These are phyloP conservation scores for Polypedilum pembai DNA, from an alignment of 1,140 invertebrate genomes.

Conservation along the genomic window DNA sequence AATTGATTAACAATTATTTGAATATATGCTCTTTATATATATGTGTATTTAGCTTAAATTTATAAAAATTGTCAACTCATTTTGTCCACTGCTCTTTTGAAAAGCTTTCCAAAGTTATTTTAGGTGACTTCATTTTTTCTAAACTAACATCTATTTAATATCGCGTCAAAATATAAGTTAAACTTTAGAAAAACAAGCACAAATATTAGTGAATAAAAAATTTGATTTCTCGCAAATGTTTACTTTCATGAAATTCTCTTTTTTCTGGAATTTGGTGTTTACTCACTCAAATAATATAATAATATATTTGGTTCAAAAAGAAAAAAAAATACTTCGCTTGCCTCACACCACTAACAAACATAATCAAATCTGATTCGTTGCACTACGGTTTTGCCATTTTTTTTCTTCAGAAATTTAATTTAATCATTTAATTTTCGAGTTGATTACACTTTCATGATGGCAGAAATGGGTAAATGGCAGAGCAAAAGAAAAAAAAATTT, in stretches of 20 bases:
- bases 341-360: neutral
- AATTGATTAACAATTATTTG: constrained; percentile 19
- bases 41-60: no score
- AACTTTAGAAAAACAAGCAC: neutral
- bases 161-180: neutral
- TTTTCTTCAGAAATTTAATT: neutral
- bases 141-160: neutral
- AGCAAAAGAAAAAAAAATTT: neutral
- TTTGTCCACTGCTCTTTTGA: no score
- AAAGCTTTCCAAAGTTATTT: no score
- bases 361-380: no score
- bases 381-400: no score
- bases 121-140: no score
- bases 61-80: no score
- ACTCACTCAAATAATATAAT: constrained; percentile 10
- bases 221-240: neutral
- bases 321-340: neutral
- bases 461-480: neutral
- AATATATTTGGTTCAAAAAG: neutral
- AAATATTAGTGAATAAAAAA: neutral
- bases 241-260: neutral
- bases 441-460: constrained; percentile 25
- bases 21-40: neutral
- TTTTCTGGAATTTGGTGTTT: neutral
- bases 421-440: constrained; percentile 18